Conservation (phyloP, 1,140 invertebrate genomes). For the Goniozus legneri region DNA sequence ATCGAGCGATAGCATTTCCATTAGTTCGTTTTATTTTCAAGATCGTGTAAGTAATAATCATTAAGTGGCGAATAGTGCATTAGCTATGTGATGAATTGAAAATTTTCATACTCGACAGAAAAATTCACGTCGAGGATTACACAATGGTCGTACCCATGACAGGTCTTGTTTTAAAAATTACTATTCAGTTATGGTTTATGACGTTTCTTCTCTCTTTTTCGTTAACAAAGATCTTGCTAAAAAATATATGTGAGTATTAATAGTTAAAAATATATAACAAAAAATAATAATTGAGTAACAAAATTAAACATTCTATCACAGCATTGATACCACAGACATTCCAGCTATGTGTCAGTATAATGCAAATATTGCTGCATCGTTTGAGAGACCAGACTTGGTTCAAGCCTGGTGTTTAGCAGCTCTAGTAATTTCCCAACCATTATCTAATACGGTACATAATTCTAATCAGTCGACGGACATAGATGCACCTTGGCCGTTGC, state of each 20-base stretch:
- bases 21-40: slow-evolving; percentile 79
- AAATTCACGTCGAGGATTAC: slow-evolving; percentile 51
- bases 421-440: slow-evolving; percentile 60
- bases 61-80: not conserved
- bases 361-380: slow-evolving; percentile 67
- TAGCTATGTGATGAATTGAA: not conserved
- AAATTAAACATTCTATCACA: slow-evolving; percentile 33
- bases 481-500: slow-evolving; percentile 69
- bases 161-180: slow-evolving; percentile 49
- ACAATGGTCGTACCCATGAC: slow-evolving; percentile 31
- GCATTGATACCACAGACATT: slow-evolving; percentile 59
- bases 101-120: slow-evolving; percentile 44
- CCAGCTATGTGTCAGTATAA: slow-evolving; percentile 77
- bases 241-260: slow-evolving; percentile 70
- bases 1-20: slow-evolving; percentile 55
- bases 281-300: not conserved
- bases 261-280: not conserved
- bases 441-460: slow-evolving; percentile 33
- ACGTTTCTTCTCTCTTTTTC: slow-evolving; percentile 72
- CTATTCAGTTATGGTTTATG: slow-evolving; percentile 74
- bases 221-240: slow-evolving; percentile 76
- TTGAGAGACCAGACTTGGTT: slow-evolving; percentile 76
- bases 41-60: slow-evolving; percentile 59
- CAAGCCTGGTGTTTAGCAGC: slow-evolving; percentile 82
- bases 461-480: slow-evolving; percentile 55